Percentiles rank a stretch among this genome's conserved stretches.
phyloP scores from a whole-genome alignment of 2,797 vertebrate genomes.

The Sebastes goodei region DNA sequence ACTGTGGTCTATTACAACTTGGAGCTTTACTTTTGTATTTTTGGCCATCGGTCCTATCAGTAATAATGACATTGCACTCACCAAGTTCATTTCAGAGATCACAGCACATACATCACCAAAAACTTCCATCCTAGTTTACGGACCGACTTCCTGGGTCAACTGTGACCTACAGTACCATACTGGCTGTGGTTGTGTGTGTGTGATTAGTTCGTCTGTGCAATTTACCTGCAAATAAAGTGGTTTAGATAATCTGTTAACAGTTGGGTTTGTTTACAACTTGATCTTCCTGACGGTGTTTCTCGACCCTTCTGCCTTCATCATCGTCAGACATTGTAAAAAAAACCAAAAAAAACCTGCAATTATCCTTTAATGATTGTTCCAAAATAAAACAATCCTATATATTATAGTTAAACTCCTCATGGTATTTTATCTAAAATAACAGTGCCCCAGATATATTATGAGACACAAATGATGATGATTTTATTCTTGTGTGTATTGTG shows the following conservation, averaged over 20 bases:
- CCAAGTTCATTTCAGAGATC: neutral
- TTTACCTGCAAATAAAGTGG: neutral
- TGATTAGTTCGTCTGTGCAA: neutral
- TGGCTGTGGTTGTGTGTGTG: neutral
- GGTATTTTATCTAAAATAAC: slow-evolving; percentile 25
- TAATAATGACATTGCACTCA: neutral
- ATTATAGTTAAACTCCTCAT: slow-evolving; percentile 2
- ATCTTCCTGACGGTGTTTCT: neutral
- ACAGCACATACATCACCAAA: neutral
- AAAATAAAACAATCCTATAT: slow-evolving; percentile 8
- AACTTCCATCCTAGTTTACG: neutral
- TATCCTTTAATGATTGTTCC: slow-evolving; percentile 22
- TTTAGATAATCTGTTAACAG: neutral
- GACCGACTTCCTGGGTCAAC: neutral
- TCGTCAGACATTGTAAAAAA: neutral
- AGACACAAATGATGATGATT: slow-evolving; percentile 35
- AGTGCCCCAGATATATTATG: slow-evolving; percentile 25
- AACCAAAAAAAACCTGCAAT: neutral
- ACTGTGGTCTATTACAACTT: neutral
- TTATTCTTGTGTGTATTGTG: slow-evolving; percentile 46
- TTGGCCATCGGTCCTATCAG: neutral
- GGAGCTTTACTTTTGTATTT: neutral
- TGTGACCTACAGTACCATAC: neutral
- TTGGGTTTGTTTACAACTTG: neutral
- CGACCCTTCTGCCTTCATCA: neutral